A percentile compares a stretch with the other conserved stretches of the same genome.
Evolutionary conservation across 2,113 vertebrate species (phyloP).

Genomic region (Amphiprion ocellaris): DNA sequence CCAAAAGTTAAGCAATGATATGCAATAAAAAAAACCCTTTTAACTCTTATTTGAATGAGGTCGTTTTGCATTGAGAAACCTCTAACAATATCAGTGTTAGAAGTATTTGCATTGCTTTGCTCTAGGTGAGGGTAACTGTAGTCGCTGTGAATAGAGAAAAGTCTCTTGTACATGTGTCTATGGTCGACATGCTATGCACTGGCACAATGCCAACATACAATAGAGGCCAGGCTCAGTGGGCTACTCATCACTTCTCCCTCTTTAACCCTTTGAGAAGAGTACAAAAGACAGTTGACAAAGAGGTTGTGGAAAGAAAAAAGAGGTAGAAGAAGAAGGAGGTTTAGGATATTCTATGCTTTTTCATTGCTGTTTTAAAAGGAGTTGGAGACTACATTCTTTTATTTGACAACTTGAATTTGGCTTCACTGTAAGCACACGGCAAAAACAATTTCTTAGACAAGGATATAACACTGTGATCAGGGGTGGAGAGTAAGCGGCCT

Average conservation of each 20-base stretch:
- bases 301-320: constrained; percentile 51
- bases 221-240: constrained; percentile 61
- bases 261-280: constrained; percentile 77
- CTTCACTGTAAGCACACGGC: background rate
- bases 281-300: constrained; percentile 76
- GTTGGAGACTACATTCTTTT: constrained; percentile 35
- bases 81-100: background rate
- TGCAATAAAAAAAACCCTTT: background rate
- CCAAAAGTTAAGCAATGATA: constrained; percentile 4
- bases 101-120: constrained; percentile 55
- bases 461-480: constrained; percentile 25
- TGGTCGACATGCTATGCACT: constrained; percentile 64
- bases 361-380: constrained; percentile 9
- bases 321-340: constrained; percentile 27
- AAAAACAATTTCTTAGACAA: constrained; percentile 22
- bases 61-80: background rate
- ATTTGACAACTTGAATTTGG: constrained; percentile 41
- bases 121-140: constrained; percentile 43
- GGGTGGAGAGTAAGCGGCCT: background rate
- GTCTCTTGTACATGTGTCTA: constrained; percentile 65
- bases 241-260: constrained; percentile 75
- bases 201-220: constrained; percentile 76
- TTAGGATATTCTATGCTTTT: constrained; percentile 41
- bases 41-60: background rate
- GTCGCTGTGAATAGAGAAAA: constrained; percentile 46